A percentile compares a stretch with the other conserved stretches of the same genome.
phyloP scores from a whole-genome alignment of 2,888 invertebrate genomes.

The Drosophila leonis region DNA sequence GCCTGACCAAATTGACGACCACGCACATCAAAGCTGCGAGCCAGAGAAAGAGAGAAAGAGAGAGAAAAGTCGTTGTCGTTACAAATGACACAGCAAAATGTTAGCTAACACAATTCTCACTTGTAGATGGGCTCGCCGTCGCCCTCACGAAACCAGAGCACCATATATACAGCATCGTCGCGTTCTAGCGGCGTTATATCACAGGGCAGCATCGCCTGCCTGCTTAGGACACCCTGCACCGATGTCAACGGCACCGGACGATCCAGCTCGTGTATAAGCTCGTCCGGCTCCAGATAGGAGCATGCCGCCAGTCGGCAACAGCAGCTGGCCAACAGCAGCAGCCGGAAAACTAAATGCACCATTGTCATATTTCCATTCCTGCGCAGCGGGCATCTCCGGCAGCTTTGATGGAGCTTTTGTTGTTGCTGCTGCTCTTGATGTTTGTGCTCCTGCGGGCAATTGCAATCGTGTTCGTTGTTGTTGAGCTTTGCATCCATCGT shows the following conservation, averaged over 20 bases:
- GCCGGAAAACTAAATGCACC: slow-evolving; percentile 73
- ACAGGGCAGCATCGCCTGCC: slow-evolving; percentile 93
- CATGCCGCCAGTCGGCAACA: slow-evolving; percentile 45
- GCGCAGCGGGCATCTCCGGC: slow-evolving; percentile 7
- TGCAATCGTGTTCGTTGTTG: slow-evolving; percentile 64
- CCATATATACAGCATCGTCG: slow-evolving; percentile 94
- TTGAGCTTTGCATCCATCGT: slow-evolving; percentile 73
- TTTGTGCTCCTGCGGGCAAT: slow-evolving; percentile 45
- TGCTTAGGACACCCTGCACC: slow-evolving; percentile 92
- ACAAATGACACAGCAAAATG: not conserved
- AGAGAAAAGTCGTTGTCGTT: not conserved
- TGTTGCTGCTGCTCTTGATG: slow-evolving; percentile 33
- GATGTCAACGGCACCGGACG: slow-evolving; percentile 90
- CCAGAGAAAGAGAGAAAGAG: not conserved
- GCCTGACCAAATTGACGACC: slow-evolving; percentile 90
- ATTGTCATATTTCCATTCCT: slow-evolving; percentile 40
- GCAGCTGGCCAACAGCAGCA: slow-evolving; percentile 57
- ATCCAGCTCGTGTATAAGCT: slow-evolving; percentile 85
- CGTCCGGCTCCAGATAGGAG: slow-evolving; percentile 85
- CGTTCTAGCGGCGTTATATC: slow-evolving; percentile 92
- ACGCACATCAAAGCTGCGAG: slow-evolving; percentile 91
- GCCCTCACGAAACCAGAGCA: slow-evolving; percentile 95
- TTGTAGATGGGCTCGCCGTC: slow-evolving; percentile 94
- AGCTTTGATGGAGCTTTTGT: slow-evolving; percentile 13
- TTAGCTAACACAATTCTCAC: slow-evolving; percentile 86